phyloP scores from a whole-genome alignment of 2,113 vertebrate species.

The Danionella cerebrum region DNA sequence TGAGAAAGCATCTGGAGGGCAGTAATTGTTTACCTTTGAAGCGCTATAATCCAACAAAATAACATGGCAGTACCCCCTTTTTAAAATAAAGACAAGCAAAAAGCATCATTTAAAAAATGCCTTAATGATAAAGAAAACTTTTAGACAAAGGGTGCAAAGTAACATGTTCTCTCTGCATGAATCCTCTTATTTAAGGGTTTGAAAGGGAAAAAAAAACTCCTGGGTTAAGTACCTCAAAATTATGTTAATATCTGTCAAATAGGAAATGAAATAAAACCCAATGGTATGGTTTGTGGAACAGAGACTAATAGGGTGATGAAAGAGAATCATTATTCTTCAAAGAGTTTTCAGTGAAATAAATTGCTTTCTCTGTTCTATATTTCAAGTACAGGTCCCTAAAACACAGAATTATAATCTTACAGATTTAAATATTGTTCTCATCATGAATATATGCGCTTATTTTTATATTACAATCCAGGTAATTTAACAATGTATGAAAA shows the following conservation, averaged over 20 bases:
- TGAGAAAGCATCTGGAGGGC: not conserved
- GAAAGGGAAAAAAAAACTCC: not conserved
- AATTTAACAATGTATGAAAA: too few relatives aligned
- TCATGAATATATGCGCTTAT: not conserved
- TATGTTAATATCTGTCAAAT: not conserved
- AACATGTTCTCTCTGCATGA: too few relatives aligned
- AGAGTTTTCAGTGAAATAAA: not conserved
- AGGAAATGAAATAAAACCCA: not conserved
- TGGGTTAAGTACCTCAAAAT: not conserved
- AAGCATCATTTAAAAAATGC: too few relatives aligned
- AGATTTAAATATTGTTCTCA: not conserved
- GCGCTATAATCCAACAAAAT: too few relatives aligned
- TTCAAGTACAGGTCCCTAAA: not conserved
- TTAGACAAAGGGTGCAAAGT: too few relatives aligned
- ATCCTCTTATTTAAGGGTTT: not conserved
- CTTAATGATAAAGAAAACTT: too few relatives aligned
- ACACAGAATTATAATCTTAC: not conserved
- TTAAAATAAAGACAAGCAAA: too few relatives aligned
- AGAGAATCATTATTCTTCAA: not conserved
- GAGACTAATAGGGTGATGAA: not conserved
- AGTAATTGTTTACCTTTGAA: too few relatives aligned
- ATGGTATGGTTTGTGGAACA: not conserved
- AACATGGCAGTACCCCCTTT: not conserved
- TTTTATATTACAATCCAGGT: not conserved
- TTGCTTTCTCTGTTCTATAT: slow-evolving; percentile 3